Evolutionary conservation across 2,888 invertebrate genomes (phyloP).

Genomic region (Dicranocentrus wangi): DNA sequence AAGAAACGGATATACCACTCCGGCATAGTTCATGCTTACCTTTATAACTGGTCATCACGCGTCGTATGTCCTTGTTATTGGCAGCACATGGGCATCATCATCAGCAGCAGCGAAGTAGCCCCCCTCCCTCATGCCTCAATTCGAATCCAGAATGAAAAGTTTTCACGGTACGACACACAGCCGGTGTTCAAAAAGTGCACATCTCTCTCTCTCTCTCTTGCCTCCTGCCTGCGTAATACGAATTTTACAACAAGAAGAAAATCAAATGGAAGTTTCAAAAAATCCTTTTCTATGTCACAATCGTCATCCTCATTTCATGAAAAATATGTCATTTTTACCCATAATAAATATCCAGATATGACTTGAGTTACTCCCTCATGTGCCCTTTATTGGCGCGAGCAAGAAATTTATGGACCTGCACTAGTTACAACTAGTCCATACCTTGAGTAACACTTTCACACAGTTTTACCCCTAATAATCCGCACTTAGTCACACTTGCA

Average conservation of each 20-base stretch:
- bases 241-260: too few species aligned
- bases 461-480: conserved; percentile 4
- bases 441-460: not conserved
- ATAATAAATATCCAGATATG: conserved; percentile 46
- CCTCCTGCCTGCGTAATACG: not conserved
- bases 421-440: conserved; percentile 3
- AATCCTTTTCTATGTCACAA: conserved; percentile 36
- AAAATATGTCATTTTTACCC: conserved; percentile 45
- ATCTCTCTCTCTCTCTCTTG: not conserved
- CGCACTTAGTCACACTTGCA: conserved; percentile 34
- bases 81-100: conserved; percentile 21
- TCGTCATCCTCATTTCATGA: conserved; percentile 29
- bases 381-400: conserved; percentile 1
- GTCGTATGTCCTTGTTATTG: conserved; percentile 34
- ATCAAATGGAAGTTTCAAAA: not conserved
- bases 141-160: not conserved
- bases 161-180: not conserved
- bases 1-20: too few species aligned
- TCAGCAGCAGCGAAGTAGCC: too few species aligned
- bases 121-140: not conserved
- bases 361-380: conserved; percentile 32
- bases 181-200: not conserved
- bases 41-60: conserved; percentile 37
- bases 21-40: conserved; percentile 8
- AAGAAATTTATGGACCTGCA: not conserved